A percentile compares a stretch with the other conserved stretches of the same genome.
Evolutionary conservation across 2,113 vertebrate genomes (phyloP).

Genomic region (Saguinus midas): DNA sequence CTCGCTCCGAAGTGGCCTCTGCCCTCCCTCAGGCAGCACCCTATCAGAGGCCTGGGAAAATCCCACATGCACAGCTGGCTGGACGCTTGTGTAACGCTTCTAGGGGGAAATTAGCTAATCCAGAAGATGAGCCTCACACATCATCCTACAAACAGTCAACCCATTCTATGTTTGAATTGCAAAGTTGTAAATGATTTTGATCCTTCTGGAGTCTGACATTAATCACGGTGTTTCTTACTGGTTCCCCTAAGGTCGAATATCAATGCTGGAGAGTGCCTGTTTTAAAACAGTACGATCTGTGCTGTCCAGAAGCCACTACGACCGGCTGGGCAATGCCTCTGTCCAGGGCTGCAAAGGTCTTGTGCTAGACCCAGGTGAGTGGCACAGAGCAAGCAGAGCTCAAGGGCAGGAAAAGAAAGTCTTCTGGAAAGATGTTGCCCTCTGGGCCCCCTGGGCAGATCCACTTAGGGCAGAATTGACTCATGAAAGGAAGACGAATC

Average conservation of each 20-base stretch:
- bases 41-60: too few relatives aligned
- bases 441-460: too few relatives aligned
- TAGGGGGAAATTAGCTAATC: neutral
- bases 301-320: neutral
- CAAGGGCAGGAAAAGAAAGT: neutral
- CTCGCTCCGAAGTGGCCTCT: neutral
- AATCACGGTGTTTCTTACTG: too few relatives aligned
- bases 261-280: too few relatives aligned
- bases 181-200: neutral
- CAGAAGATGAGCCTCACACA: rapidly evolving
- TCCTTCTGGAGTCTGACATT: neutral
- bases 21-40: rapidly evolving
- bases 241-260: neutral
- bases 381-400: neutral
- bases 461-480: neutral
- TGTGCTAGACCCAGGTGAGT: rapidly evolving
- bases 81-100: rapidly evolving
- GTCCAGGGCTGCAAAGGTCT: rapidly evolving
- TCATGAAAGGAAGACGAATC: too few relatives aligned
- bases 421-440: neutral
- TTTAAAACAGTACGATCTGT: neutral
- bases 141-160: neutral
- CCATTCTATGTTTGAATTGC: neutral
- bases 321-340: too few relatives aligned
- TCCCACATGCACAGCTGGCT: rapidly evolving